phyloP scores from a whole-genome alignment of 2,797 vertebrate genomes.

The Mionectes olivaceus region DNA sequence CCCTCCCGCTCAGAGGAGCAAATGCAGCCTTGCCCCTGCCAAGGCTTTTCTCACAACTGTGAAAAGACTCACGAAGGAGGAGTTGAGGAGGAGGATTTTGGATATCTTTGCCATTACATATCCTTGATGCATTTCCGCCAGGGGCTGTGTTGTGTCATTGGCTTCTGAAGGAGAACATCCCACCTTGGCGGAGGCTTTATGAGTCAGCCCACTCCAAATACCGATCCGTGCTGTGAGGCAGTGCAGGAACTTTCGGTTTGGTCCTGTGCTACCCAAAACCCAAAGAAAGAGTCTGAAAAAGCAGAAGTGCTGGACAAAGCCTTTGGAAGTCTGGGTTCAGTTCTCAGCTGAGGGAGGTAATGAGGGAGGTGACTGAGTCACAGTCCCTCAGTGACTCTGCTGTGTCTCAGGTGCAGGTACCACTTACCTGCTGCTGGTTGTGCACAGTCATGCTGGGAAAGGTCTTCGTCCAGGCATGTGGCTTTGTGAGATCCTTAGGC shows the following conservation, averaged over 20 bases:
- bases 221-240: rapidly evolving
- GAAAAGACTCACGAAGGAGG: background rate
- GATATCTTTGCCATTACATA: background rate
- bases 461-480: background rate
- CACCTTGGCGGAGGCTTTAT: background rate
- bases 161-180: background rate
- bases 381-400: background rate
- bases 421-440: background rate
- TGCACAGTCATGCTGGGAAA: background rate
- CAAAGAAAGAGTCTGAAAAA: background rate
- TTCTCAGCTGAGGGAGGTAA: background rate
- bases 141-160: rapidly evolving
- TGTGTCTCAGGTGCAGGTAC: background rate
- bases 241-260: background rate
- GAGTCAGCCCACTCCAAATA: background rate
- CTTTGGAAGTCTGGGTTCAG: background rate
- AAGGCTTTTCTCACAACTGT: background rate
- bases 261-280: background rate
- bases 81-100: background rate
- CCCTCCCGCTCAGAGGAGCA: background rate
- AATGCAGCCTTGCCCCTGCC: background rate
- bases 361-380: background rate
- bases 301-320: background rate
- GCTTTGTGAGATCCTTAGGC: background rate
- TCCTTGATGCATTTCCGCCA: background rate